These are phyloP conservation scores for Otus sunia DNA, from an alignment of 2,113 vertebrate genomes.

Conservation along the genomic window DNA sequence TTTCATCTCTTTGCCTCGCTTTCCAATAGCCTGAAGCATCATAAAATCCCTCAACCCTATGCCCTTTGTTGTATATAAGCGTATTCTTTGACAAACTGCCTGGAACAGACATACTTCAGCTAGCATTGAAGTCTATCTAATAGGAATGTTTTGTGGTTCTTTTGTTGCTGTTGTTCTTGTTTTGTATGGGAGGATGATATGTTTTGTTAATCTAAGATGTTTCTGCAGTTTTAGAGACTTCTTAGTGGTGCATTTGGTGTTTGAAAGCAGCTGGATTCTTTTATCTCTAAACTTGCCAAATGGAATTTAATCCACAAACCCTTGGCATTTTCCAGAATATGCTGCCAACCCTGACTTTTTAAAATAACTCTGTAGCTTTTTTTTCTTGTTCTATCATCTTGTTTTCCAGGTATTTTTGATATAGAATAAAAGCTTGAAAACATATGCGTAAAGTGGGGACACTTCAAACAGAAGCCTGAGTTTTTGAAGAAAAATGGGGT, in stretches of 20 bases:
- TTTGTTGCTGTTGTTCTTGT: constrained; percentile 9
- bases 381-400: background rate
- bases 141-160: constrained; percentile 24
- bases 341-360: background rate
- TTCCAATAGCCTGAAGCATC: constrained; percentile 15
- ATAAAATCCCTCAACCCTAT: background rate
- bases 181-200: constrained; percentile 28
- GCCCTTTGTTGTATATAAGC: background rate
- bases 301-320: constrained; percentile 32
- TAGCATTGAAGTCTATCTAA: background rate
- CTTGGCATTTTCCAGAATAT: constrained; percentile 23
- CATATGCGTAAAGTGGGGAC: background rate
- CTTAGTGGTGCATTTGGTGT: background rate
- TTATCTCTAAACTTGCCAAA: constrained; percentile 34
- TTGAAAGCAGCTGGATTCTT: constrained; percentile 31
- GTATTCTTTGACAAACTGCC: background rate
- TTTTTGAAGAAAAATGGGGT: background rate
- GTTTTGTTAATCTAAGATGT: constrained; percentile 13
- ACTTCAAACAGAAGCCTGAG: background rate
- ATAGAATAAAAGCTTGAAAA: constrained; percentile 3
- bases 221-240: background rate
- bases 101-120: background rate
- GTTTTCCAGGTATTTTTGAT: background rate
- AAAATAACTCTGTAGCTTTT: background rate
- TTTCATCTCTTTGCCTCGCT: constrained; percentile 30